Conservation (phyloP, 2,113 vertebrate genomes). For the Tetrax tetrax region DNA sequence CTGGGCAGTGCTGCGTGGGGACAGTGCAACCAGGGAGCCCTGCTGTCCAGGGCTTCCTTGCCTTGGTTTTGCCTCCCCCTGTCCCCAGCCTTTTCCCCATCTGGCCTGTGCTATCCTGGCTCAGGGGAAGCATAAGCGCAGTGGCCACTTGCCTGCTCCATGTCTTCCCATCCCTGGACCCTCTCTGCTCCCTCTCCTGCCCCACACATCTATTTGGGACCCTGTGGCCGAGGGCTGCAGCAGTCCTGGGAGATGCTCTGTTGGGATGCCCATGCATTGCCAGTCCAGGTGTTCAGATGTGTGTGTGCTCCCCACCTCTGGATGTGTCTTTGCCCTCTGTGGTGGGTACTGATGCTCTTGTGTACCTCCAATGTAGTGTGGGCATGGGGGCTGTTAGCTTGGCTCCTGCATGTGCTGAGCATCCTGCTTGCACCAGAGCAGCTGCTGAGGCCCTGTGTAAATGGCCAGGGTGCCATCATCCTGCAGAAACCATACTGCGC, state of each 20-base stretch:
- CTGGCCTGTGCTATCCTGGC: neutral
- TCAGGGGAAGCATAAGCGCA: neutral
- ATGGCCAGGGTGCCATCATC: neutral
- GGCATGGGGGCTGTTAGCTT: neutral
- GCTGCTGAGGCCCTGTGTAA: neutral
- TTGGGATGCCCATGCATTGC: too few species aligned
- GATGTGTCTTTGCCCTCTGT: neutral
- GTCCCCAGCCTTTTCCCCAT: neutral
- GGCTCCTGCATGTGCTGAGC: neutral
- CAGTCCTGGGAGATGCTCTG: neutral
- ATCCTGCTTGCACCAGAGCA: neutral
- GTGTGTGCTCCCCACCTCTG: rapidly evolving
- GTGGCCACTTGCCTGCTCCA: neutral
- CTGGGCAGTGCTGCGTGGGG: neutral
- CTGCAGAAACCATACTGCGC: rapidly evolving
- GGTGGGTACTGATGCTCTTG: neutral
- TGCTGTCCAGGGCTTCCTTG: neutral
- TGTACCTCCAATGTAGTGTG: rapidly evolving
- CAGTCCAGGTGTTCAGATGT: neutral
- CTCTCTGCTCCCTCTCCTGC: neutral
- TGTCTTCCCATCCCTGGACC: neutral
- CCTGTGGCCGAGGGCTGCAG: rapidly evolving
- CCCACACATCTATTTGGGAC: neutral
- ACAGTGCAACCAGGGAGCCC: neutral
- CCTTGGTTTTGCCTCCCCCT: neutral